Percentiles rank a stretch among this genome's conserved stretches.
These are phyloP conservation scores for Otocyon megalotis DNA, from an alignment of 2,113 vertebrate genomes.

Conservation along the genomic window DNA sequence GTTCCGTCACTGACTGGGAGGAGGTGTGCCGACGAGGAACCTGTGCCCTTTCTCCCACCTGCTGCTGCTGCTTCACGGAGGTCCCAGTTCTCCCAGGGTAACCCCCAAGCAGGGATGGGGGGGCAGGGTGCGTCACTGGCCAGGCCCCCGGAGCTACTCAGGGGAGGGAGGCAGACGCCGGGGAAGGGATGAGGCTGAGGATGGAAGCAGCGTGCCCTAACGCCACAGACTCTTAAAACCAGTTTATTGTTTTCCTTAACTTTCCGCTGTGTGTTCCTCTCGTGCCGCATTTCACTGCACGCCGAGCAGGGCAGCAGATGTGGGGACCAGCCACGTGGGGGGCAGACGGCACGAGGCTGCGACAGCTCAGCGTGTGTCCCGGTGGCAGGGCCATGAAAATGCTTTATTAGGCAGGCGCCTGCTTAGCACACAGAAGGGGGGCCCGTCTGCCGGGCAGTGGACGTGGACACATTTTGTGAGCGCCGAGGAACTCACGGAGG, in stretches of 20 bases:
- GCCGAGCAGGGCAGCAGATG: not conserved
- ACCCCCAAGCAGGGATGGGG: not conserved
- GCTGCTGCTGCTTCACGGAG: not conserved
- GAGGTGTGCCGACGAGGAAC: not conserved
- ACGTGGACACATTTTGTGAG: accelerated
- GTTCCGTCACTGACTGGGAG: not conserved
- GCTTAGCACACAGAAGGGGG: not conserved
- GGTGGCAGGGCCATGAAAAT: not conserved
- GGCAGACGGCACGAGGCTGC: not conserved
- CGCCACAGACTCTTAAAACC: not conserved
- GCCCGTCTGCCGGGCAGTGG: not conserved
- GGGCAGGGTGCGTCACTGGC: not conserved
- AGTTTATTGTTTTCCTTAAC: conserved; percentile 51
- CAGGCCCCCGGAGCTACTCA: not conserved
- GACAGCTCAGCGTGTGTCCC: not conserved
- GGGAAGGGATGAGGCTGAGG: not conserved
- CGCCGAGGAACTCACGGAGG: not conserved
- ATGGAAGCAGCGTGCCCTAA: not conserved
- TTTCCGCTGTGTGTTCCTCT: not conserved
- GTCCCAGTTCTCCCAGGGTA: not conserved
- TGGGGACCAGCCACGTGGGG: not conserved
- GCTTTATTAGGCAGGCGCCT: not conserved
- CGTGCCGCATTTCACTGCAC: not conserved
- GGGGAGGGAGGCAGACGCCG: not conserved
- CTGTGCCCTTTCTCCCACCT: not conserved